These are phyloP conservation scores for Gouania willdenowi DNA, from an alignment of 2,797 vertebrate species.

Conservation along the genomic window DNA sequence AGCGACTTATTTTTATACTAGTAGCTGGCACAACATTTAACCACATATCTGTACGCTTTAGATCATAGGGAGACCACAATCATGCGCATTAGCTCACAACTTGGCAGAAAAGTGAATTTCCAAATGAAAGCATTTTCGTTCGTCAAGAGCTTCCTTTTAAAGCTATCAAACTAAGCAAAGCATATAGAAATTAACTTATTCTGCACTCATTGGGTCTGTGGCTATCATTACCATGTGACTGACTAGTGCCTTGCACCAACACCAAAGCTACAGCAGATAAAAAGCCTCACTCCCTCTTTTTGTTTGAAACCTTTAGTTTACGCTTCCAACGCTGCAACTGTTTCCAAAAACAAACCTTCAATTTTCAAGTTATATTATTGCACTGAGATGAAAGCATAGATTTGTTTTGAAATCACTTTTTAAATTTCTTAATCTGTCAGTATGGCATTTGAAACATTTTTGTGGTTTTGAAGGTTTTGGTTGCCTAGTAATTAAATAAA, in stretches of 20 bases:
- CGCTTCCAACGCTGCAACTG: too few relatives aligned
- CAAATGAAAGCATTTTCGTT: constrained; percentile 4
- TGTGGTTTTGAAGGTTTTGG: too few relatives aligned
- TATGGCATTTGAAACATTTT: too few relatives aligned
- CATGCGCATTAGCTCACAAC: background rate
- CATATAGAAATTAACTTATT: constrained; percentile 15
- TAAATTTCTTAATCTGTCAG: too few relatives aligned
- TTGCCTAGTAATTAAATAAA: too few relatives aligned
- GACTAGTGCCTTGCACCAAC: constrained; percentile 29
- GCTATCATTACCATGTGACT: constrained; percentile 17
- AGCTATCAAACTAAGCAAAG: constrained; percentile 18
- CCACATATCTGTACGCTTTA: background rate
- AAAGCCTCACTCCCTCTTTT: constrained; percentile 39
- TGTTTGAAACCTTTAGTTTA: constrained; percentile 50
- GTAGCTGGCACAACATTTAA: constrained; percentile 10
- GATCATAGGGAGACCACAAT: constrained; percentile 10
- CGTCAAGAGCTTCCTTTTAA: background rate
- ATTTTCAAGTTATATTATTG: too few relatives aligned
- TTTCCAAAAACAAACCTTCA: too few relatives aligned
- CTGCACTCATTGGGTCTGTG: constrained; percentile 4
- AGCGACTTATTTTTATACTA: background rate
- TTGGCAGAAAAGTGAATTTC: constrained; percentile 10
- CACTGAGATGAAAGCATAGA: too few relatives aligned
- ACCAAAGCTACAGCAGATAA: constrained; percentile 34
- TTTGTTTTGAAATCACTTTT: too few relatives aligned